These are phyloP conservation scores for Beroe ovata DNA, from an alignment of 37 sponge, comb jelly and placozoan species.

Conservation along the genomic window DNA sequence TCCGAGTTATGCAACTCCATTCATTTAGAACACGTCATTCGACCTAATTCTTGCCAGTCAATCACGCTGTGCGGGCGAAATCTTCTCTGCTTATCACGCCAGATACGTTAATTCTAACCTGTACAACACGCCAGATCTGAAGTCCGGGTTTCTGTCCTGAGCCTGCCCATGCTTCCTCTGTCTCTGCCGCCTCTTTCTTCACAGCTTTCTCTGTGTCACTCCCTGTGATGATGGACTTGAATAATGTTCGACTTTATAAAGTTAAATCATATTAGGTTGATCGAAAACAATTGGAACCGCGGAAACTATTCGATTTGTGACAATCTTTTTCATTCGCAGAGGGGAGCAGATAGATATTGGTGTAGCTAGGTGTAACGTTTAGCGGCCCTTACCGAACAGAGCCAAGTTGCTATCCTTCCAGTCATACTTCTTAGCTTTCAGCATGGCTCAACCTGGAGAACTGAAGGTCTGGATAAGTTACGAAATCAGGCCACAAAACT, in stretches of 20 bases:
- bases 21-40: too few relatives aligned
- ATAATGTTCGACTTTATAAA: too few relatives aligned
- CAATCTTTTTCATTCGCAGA: too few relatives aligned
- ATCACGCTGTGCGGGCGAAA: background rate
- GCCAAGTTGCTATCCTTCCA: constrained; percentile 77
- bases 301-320: too few relatives aligned
- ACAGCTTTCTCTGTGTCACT: constrained; percentile 86
- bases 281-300: too few relatives aligned
- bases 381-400: constrained; percentile 71
- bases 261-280: too few relatives aligned
- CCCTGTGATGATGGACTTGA: constrained; percentile 73
- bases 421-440: constrained; percentile 75
- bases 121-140: constrained; percentile 94
- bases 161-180: constrained; percentile 92
- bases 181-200: constrained; percentile 91
- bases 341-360: too few relatives aligned
- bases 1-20: too few relatives aligned
- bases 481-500: too few relatives aligned
- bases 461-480: too few relatives aligned
- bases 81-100: background rate
- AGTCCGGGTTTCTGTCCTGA: constrained; percentile 84
- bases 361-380: too few relatives aligned
- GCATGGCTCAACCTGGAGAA: too few relatives aligned
- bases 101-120: constrained; percentile 68
- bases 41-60: background rate